Evolutionary conservation across 2,113 vertebrate genomes (phyloP).

Genomic region (Vimba vimba): DNA sequence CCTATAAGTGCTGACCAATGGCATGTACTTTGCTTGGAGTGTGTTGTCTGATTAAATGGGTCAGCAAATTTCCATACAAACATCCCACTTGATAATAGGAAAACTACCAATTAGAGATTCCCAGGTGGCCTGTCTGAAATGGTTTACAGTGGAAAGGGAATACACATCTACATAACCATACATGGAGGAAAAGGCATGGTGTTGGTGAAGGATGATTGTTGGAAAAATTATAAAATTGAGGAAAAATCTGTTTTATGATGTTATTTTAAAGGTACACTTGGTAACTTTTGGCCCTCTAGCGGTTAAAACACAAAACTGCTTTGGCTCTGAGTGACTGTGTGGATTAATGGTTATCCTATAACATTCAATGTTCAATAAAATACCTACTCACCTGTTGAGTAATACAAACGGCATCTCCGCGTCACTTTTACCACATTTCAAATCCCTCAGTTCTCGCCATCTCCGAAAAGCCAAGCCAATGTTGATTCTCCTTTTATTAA

Average conservation of each 20-base stretch:
- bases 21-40: slow-evolving; percentile 39
- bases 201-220: neutral
- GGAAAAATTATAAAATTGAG: neutral
- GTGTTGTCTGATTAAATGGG: slow-evolving; percentile 51
- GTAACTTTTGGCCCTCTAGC: too few species aligned
- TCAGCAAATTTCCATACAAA: slow-evolving; percentile 51
- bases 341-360: too few species aligned
- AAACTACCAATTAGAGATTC: slow-evolving; percentile 36
- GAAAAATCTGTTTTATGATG: neutral
- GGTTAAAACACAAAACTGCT: too few species aligned
- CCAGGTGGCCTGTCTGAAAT: slow-evolving; percentile 29
- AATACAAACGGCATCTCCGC: too few species aligned
- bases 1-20: slow-evolving; percentile 48
- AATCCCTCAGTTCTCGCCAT: too few species aligned
- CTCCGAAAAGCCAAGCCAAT: too few species aligned
- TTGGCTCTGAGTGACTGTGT: too few species aligned
- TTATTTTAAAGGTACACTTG: too few species aligned
- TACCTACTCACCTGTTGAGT: too few species aligned
- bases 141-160: slow-evolving; percentile 41
- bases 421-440: too few species aligned
- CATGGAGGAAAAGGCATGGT: neutral
- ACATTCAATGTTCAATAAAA: too few species aligned
- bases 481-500: too few species aligned
- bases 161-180: slow-evolving; percentile 18
- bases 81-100: slow-evolving; percentile 12